Conservation (phyloP, 2,797 vertebrate genomes). For the Hypotaenidia okinawae region DNA sequence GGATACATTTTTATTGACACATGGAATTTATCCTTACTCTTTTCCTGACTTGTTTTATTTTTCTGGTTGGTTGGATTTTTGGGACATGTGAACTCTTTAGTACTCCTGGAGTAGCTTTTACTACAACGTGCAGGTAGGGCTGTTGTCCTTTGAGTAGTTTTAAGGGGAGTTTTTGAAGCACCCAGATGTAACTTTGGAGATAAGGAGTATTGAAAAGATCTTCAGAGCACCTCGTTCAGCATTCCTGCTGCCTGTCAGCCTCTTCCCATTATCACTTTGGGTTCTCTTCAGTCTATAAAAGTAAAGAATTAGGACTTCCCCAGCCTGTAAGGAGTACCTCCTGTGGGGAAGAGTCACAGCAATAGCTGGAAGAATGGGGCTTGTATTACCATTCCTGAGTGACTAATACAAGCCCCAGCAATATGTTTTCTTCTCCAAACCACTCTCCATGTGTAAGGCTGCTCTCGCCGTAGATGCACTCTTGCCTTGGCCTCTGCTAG, state of each 20-base stretch:
- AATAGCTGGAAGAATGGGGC: neutral
- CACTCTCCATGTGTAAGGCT: fast-evolving
- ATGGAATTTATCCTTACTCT: neutral
- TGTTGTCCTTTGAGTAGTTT: neutral
- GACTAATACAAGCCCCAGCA: neutral
- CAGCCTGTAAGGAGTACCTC: neutral
- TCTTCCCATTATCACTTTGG: neutral
- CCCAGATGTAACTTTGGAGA: neutral
- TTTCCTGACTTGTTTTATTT: neutral
- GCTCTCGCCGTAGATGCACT: fast-evolving
- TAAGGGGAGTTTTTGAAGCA: neutral
- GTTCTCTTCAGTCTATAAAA: neutral
- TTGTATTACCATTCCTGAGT: neutral
- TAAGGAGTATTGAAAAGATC: neutral
- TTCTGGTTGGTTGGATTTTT: neutral
- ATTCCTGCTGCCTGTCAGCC: neutral
- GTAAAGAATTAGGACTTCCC: neutral
- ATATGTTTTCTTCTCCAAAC: neutral
- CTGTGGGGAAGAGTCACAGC: fast-evolving
- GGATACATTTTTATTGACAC: neutral
- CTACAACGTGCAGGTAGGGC: neutral
- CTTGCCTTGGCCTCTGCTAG: neutral
- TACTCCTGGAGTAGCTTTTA: neutral
- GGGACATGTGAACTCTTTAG: neutral
- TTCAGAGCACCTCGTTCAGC: neutral